These are phyloP conservation scores for Lacerta bilineata DNA, from an alignment of 2,797 vertebrate species.

Conservation along the genomic window DNA sequence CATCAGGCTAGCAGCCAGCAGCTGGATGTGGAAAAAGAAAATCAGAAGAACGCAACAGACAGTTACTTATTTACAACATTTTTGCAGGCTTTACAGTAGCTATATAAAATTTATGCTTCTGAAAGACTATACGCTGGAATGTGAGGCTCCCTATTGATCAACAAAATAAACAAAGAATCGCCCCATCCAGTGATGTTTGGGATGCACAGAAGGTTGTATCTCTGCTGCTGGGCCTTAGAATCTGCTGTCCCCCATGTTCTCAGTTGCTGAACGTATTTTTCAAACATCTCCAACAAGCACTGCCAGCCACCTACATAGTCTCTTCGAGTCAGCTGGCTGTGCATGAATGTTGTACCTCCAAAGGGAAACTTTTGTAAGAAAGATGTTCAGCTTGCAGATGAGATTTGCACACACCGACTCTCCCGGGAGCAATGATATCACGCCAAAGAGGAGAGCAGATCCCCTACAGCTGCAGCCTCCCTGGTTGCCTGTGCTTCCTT, in stretches of 20 bases:
- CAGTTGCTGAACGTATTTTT: background rate
- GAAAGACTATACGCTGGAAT: conserved; percentile 9
- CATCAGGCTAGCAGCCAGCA: conserved; percentile 56
- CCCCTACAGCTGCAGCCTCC: no score
- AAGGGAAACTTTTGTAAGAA: background rate
- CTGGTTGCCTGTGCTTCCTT: no score
- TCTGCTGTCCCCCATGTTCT: background rate
- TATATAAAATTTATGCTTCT: background rate
- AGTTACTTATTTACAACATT: background rate
- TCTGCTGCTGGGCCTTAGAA: accelerated
- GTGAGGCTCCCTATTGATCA: conserved; percentile 9
- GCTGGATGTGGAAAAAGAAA: conserved; percentile 42
- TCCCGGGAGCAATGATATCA: background rate
- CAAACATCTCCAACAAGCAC: background rate
- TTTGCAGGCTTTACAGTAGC: conserved; percentile 4
- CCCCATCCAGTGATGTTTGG: background rate
- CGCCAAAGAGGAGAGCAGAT: background rate
- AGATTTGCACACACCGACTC: background rate
- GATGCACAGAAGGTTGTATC: background rate
- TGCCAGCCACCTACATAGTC: no score
- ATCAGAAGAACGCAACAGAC: background rate
- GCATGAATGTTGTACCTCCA: background rate
- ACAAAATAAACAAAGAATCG: conserved; percentile 13
- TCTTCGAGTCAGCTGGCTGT: background rate
- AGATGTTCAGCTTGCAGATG: background rate